A percentile compares a stretch with the other conserved stretches of the same genome.
Evolutionary conservation across 2,888 invertebrate species (phyloP).

Genomic region (Agrochola macilenta): DNA sequence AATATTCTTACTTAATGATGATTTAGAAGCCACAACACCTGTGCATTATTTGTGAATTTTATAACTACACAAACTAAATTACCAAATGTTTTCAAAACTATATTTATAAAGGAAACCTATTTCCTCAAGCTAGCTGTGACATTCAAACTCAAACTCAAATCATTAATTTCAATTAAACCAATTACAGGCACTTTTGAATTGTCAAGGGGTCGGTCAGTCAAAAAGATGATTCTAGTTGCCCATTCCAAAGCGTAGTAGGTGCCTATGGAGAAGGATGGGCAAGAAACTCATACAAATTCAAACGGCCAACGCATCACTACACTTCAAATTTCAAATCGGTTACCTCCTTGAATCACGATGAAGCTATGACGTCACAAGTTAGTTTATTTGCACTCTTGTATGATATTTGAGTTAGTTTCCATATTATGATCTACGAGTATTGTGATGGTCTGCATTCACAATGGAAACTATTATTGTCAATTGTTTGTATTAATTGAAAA

Average conservation of each 20-base stretch:
- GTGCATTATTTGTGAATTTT: background rate
- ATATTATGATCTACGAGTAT: slow-evolving; percentile 33
- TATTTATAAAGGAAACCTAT: background rate
- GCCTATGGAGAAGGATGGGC: background rate
- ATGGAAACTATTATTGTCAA: slow-evolving; percentile 32
- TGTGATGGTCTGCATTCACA: slow-evolving; percentile 40
- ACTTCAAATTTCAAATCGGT: slow-evolving; percentile 24
- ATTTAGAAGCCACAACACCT: background rate
- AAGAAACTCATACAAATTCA: background rate
- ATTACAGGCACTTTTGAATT: background rate
- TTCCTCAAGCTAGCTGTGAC: background rate
- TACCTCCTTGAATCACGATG: slow-evolving; percentile 10
- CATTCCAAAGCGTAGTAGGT: background rate
- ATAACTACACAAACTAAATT: background rate
- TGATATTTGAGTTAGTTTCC: slow-evolving; percentile 28
- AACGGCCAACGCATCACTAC: background rate
- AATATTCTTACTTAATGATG: no score
- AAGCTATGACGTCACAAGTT: slow-evolving; percentile 9
- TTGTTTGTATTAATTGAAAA: slow-evolving; percentile 36
- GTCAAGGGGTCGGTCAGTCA: background rate
- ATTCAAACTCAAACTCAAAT: background rate
- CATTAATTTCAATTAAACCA: background rate
- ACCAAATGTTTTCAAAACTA: background rate
- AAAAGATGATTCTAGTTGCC: background rate
- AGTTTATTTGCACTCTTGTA: slow-evolving; percentile 11